phyloP scores from a whole-genome alignment of 2,797 vertebrate genomes.

The Valencia hispanica region DNA sequence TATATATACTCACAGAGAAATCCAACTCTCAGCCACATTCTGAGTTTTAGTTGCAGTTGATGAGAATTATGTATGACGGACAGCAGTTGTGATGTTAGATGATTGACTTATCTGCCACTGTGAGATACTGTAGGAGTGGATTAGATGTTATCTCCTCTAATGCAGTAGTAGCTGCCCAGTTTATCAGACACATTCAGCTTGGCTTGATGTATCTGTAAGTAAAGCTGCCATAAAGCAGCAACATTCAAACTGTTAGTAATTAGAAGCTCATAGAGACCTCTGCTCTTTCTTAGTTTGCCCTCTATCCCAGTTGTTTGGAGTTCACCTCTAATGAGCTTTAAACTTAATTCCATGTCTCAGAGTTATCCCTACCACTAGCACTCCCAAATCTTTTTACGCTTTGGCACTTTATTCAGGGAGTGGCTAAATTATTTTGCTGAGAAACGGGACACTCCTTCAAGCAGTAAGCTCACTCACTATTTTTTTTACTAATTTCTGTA shows the following conservation, averaged over 20 bases:
- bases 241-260: conserved; percentile 37
- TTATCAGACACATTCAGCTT: conserved; percentile 53
- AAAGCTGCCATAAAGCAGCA: conserved; percentile 43
- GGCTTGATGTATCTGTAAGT: conserved; percentile 51
- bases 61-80: conserved; percentile 17
- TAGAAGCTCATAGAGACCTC: conserved; percentile 34
- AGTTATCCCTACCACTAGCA: not conserved
- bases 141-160: conserved; percentile 57
- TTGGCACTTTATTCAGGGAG: not conserved
- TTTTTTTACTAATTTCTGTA: too few relatives aligned
- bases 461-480: not conserved
- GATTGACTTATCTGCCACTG: conserved; percentile 44
- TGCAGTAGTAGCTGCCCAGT: conserved; percentile 32
- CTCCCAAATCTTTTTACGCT: not conserved
- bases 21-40: conserved; percentile 1
- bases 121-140: conserved; percentile 52
- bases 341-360: not conserved
- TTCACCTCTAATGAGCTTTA: conserved; percentile 34
- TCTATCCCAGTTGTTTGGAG: conserved; percentile 16
- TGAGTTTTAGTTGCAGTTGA: conserved; percentile 21
- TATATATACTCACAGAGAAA: conserved; percentile 10
- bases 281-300: conserved; percentile 10
- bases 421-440: not conserved
- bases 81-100: conserved; percentile 52
- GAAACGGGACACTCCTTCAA: not conserved